Conservation (phyloP, 1,140 invertebrate species). For the Bombus polaris region DNA sequence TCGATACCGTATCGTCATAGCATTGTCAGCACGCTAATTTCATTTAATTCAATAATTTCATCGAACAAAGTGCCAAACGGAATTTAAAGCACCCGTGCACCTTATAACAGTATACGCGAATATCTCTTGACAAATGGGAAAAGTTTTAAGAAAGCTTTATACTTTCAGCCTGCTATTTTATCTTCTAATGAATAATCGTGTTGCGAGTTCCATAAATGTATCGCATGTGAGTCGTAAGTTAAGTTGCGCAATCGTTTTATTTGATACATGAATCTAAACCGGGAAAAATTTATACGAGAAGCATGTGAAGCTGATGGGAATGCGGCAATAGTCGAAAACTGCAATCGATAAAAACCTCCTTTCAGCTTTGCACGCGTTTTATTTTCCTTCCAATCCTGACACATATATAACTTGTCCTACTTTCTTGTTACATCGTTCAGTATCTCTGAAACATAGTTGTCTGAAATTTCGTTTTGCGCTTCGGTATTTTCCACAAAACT, state of each 20-base stretch:
- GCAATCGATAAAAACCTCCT: constrained; percentile 12
- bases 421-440: not conserved
- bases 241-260: not conserved
- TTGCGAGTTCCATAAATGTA: not conserved
- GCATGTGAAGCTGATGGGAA: not conserved
- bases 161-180: not conserved
- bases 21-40: not conserved
- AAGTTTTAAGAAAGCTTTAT: not conserved
- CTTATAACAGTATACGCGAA: not conserved
- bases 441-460: not conserved
- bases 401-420: not conserved
- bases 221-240: not conserved
- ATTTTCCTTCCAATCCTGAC: not conserved
- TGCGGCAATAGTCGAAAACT: not conserved
- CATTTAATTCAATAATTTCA: not conserved
- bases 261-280: not conserved
- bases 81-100: not conserved
- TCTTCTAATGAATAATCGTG: not conserved
- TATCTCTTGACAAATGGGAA: not conserved
- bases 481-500: not conserved
- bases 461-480: not conserved
- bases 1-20: not conserved
- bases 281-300: not conserved
- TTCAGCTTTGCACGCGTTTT: not conserved
- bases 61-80: not conserved